Conservation (phyloP, 2,113 vertebrate genomes). For the Struthidea cinerea region DNA sequence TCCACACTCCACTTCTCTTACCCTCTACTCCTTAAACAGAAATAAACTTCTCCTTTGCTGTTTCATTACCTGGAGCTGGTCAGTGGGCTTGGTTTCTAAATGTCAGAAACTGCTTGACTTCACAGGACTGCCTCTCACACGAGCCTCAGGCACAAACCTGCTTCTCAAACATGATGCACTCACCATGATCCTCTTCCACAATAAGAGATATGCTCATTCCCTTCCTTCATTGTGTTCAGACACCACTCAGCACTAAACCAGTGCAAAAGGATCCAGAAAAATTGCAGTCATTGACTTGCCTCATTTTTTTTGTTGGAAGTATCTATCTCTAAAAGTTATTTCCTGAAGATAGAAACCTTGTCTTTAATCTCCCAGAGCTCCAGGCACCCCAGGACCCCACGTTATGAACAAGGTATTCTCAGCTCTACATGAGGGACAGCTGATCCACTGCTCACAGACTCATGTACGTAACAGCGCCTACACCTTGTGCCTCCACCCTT, state of each 20-base stretch:
- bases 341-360: neutral
- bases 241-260: neutral
- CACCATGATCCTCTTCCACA: neutral
- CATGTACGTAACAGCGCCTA: rapidly evolving
- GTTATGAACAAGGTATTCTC: neutral
- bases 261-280: neutral
- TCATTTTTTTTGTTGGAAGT: neutral
- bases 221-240: neutral
- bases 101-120: neutral
- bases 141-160: neutral
- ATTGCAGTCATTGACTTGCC: neutral
- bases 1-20: neutral
- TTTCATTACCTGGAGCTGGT: neutral
- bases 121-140: neutral
- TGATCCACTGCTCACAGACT: neutral
- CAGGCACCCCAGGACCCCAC: neutral
- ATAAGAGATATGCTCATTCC: neutral
- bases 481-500: neutral
- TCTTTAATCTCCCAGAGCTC: neutral
- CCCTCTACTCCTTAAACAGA: neutral
- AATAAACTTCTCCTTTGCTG: neutral
- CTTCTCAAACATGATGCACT: neutral
- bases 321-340: neutral
- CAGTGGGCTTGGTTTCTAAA: neutral
- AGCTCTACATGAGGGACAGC: rapidly evolving